Conservation (phyloP, 1,140 invertebrate genomes). For the Lordiphosa collinella region DNA sequence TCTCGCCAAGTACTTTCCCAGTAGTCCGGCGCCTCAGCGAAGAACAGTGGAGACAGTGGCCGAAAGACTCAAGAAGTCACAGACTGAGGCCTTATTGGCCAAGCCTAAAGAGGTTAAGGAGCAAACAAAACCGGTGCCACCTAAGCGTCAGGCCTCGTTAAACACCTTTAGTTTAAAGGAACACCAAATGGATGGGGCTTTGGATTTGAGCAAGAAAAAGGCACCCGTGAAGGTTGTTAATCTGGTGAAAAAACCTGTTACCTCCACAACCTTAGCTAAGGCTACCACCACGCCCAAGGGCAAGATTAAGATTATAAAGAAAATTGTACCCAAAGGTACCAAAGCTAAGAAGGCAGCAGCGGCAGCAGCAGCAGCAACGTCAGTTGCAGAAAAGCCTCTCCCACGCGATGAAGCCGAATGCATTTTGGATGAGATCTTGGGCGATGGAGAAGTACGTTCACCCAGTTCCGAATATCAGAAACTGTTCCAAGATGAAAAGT, state of each 20-base stretch:
- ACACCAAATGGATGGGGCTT: slow-evolving; percentile 71
- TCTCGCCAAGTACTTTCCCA: slow-evolving; percentile 75
- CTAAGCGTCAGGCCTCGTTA: slow-evolving; percentile 50
- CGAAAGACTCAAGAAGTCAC: slow-evolving; percentile 63
- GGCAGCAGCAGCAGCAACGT: slow-evolving; percentile 10
- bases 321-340: slow-evolving; percentile 70
- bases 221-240: slow-evolving; percentile 27
- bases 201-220: slow-evolving; percentile 67
- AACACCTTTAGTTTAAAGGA: slow-evolving; percentile 64
- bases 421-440: slow-evolving; percentile 68
- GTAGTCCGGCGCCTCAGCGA: slow-evolving; percentile 65
- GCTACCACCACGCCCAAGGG: slow-evolving; percentile 43
- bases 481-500: slow-evolving; percentile 71
- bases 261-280: slow-evolving; percentile 25
- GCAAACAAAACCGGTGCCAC: slow-evolving; percentile 37
- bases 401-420: slow-evolving; percentile 63
- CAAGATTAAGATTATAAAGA: slow-evolving; percentile 68
- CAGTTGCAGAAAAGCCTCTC: neutral
- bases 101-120: slow-evolving; percentile 11
- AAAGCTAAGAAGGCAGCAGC: slow-evolving; percentile 64
- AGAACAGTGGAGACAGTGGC: slow-evolving; percentile 65
- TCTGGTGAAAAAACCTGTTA: slow-evolving; percentile 12
- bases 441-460: slow-evolving; percentile 48
- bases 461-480: slow-evolving; percentile 71
- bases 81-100: slow-evolving; percentile 50